Base-by-base conservation (phyloP, 2,888 invertebrate genomes). In the Hydraecia micacea region DNA sequence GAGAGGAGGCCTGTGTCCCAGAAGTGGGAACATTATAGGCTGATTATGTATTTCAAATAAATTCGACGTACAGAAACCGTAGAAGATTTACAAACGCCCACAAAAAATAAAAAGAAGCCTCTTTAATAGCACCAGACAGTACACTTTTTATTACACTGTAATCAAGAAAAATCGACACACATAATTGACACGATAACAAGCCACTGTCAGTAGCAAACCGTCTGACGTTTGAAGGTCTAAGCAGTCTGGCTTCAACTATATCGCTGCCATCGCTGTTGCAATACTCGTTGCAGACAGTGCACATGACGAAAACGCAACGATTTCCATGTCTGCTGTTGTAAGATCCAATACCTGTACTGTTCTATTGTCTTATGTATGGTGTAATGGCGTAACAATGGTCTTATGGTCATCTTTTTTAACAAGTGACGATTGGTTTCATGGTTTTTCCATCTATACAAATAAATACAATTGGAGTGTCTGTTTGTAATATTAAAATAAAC, bases 241-340 rank as follows among this genome's bases (percentile, higher is more conserved):
- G 55, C 70, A 79, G 66, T 75, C 63, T 76, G 75, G 75, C 77
- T 75, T 80, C 77, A 74, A 77, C 76, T 71, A 79, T 73, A 79
- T 73, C 77, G 70, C 42, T 55, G 21, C 36, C 83, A 73, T 86
- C 67, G 28, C 58, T 83, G 86, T 80, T 77, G 79, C 75, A 84
- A 82, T 46, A 39, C 6, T 62, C 69, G 84, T 86, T 81, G 78
- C 86, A 75, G 77, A 74, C 78, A 73, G 68, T 78, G 86, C 84
- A 83, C 80, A 86, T 86, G 86, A 84, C 72, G 86, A 78, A 86
- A 86, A 86, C 86, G 76, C 75, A 77, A 67, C 67, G 77, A 83
- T 84, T 86, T 84, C 85, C 86, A 86, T 85, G 39, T 75, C 49
- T 75, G 66, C 83, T 86, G 87, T 78, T 75, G 86, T 75, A 87